Base-by-base conservation (phyloP, 2,888 invertebrate genomes). In the Heliconius hortense region DNA sequence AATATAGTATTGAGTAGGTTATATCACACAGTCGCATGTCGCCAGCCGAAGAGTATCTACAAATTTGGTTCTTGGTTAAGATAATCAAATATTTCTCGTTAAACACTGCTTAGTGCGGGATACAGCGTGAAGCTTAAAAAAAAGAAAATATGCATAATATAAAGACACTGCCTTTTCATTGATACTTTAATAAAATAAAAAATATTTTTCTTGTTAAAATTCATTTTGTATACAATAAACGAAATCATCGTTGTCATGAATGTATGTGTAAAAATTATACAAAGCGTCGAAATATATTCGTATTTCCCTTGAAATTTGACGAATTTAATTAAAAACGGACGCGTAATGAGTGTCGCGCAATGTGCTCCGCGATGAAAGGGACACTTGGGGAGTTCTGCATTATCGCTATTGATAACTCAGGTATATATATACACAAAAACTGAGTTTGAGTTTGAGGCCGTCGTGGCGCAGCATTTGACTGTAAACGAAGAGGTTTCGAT, bases 291-390 rank as follows among this genome's bases (percentile, higher is more conserved):
- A 72, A 60, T 43, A 74, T 73, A 74, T 60, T 28, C 26, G 60
- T 60, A 60, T 77, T 79, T 74, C 79, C 77, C 77, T 72, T 77
- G 77, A 64, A 76, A 77, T 66, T 79, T 76, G 79, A 77, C 60
- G 73, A 75, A 77, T 77, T 79, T 77, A 79, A 79, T 79, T 79
- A 79, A 79, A 79, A 76, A 56, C 53, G 75, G 73, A 71, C 72
- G 69, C 64, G 75, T 72, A 43, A 67, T 74, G 31, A 66, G 60
- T 69, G 62, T 67, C 31, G 76, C 60, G 35, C 24, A 26, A 64
- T 64, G 35, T 35, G 64, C n/a, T 43, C 13, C 66, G 13, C 39
- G 39, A 15, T 24, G 39, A 43, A 39, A 64, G 28, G 66, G 66
- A 10, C 39, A 5, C 35, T 43, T 24, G 2, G 24, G 15, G 43